Conservation (phyloP, 2,113 vertebrate genomes). For the Poeciliopsis prolifica region DNA sequence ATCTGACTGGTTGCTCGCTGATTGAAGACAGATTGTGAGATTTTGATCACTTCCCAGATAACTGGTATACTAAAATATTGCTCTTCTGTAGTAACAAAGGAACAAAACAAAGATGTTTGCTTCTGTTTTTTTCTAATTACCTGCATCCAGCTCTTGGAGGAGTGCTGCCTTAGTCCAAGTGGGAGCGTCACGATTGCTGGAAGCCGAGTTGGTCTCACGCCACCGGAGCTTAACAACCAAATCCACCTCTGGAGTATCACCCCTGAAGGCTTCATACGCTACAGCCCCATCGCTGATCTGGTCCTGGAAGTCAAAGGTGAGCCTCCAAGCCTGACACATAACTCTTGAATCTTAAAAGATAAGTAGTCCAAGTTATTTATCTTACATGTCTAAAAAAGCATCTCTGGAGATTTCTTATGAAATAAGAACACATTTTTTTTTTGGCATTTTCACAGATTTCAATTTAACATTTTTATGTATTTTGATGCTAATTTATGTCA, state of each 20-base stretch:
- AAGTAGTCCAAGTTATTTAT: background rate
- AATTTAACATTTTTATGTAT: background rate
- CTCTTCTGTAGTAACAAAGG: background rate
- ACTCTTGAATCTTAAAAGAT: background rate
- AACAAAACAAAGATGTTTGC: background rate
- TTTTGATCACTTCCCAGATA: background rate
- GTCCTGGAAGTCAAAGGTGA: conserved; percentile 96
- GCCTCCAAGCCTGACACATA: conserved; percentile 7
- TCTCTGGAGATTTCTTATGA: background rate
- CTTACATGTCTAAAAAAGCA: background rate
- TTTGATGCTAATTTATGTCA: background rate
- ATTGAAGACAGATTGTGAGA: background rate
- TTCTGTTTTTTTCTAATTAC: background rate
- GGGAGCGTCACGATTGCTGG: conserved; percentile 87
- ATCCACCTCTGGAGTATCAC: conserved; percentile 88
- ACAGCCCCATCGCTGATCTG: conserved; percentile 80
- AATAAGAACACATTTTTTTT: background rate
- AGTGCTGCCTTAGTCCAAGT: conserved; percentile 86
- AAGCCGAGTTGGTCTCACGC: conserved; percentile 84
- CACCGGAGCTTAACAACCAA: conserved; percentile 76
- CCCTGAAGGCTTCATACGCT: conserved; percentile 86
- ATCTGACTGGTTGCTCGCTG: background rate
- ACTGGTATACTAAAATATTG: background rate
- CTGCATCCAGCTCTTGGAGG: conserved; percentile 84
- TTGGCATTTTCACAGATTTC: background rate